Base-by-base conservation (phyloP, 2,797 vertebrate genomes). In the Brachyalestes nurse region DNA sequence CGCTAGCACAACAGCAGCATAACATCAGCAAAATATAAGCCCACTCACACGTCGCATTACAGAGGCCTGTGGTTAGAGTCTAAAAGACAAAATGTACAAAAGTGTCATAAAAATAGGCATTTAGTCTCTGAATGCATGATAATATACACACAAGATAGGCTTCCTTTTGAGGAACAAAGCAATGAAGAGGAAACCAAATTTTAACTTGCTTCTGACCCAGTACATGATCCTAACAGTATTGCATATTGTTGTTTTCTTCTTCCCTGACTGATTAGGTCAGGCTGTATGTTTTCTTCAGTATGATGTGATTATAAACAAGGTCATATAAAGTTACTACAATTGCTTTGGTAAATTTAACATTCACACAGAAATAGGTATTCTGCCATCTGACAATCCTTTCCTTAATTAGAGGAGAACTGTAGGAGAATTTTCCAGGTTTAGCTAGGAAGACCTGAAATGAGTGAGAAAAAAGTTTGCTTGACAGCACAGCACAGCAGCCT, bases 321-420 rank as follows among this genome's bases (percentile, higher is more conserved):
- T 53, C 69, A 53, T 77, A 76, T 58, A 77, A 76, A 81, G 67
- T 10, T n/a, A 81, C 57, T 76, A 71, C 80, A 75, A 80, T 89
- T 95, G 94, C 97, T 98, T 99, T 98, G 97, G 97, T 97, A 96
- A 93, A 86, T 84, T 85, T 92, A 93, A 95, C 93, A 95, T 93
- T 92, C 91, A 93, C 88, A 91, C 90, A 92, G 92, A 95, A 96
- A 96, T 92, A 93, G 95, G 94, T 94, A 94, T 82, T 92, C 87
- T 91, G 92, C 91, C 89, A 93, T 62, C 58, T 28, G 14, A 25
- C 25, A 34, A 42, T 12, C 2, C 23, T 60, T 66, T 49, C 9
- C 28, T 28, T 38, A 42, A 53, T 25, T 23, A 53, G 47, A 51
- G 23, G 55, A 70, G 28, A 62, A 71, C 28, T 40, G 72, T 14